Base-by-base conservation (phyloP, 2,113 vertebrate genomes). In the Ibidorhyncha struthersii region DNA sequence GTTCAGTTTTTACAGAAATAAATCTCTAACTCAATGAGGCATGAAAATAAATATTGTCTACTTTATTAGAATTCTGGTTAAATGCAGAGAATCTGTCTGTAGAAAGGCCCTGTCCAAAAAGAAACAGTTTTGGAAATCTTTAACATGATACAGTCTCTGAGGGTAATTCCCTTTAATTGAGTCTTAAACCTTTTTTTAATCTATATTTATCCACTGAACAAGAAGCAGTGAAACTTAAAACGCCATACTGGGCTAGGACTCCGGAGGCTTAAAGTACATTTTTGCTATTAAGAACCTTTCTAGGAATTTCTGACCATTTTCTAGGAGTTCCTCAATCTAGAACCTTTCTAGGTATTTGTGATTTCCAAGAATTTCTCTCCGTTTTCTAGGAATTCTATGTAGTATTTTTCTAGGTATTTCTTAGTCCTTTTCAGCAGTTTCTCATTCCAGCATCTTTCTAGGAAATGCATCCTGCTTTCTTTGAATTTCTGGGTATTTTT, bases 121-220 rank as follows among this genome's bases (percentile, higher is more conserved):
- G 7, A 70, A 81, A 87, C 4, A 7, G 14, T 38, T 56, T 21
- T 22, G 22, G 80, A 82, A 88, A 62, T 63, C 15, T 40, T n/a
- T 25, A 27, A 21, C 4, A 0, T 72, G 53, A 49, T 66, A 62
- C 77, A 96, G 95, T 93, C 88, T 95, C 91, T 93, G 69, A 63
- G 59, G 62, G 9, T 88, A 86, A 88, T 95, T 95, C 50, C 19
- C 30, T 74, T 85, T 86, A 89, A 76, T 30, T 83, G 69, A 92
- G 70, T 89, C 77, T 92, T 91, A 97, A 95, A 81, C 67, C 22
- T 93, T 97, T 96, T 96, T 89, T 56, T 82, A 67, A 86, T 87
- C 82, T 92, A 8, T 80, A 66, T 29, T 32, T 59, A 76, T 20
- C 21, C 34, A 77, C 49, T 73, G 63, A 86, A 55, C 36, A 59